Conservation (phyloP, 2,797 vertebrate genomes). For the Periparus ater region DNA sequence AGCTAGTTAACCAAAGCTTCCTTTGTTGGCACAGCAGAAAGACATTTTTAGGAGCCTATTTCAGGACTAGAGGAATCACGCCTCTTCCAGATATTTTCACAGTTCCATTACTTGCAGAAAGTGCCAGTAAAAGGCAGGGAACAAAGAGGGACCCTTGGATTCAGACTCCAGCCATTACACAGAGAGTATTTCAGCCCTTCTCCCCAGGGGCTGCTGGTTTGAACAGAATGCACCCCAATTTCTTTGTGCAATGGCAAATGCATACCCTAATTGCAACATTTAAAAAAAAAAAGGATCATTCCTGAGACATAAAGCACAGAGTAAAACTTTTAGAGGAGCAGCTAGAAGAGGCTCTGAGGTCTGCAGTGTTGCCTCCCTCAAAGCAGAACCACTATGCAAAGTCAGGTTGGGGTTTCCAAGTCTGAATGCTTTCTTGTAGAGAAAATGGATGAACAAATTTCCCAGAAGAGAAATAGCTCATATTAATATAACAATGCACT, state of each 20-base stretch:
- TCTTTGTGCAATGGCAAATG: not conserved
- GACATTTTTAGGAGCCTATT: not conserved
- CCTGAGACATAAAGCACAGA: not conserved
- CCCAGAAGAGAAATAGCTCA: not conserved
- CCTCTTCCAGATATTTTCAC: not conserved
- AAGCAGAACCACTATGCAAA: not conserved
- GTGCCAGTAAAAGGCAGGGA: not conserved
- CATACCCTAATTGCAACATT: not conserved
- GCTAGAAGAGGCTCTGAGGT: not conserved
- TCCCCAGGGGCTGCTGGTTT: not conserved
- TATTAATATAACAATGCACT: not conserved
- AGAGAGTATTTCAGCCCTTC: not conserved
- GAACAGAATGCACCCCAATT: not conserved
- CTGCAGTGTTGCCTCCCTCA: not conserved
- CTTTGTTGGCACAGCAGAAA: not conserved
- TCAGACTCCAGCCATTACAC: not conserved
- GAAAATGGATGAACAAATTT: not conserved
- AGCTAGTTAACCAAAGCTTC: not conserved
- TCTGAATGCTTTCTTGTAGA: not conserved
- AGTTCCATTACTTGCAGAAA: not conserved
- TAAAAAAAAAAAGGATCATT: rapidly evolving
- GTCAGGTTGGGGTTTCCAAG: not conserved
- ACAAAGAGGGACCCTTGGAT: not conserved
- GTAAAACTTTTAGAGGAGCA: not conserved
- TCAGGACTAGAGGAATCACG: not conserved